These are phyloP conservation scores for Machimus atricapillus DNA, from an alignment of 2,888 invertebrate species.

Conservation along the genomic window DNA sequence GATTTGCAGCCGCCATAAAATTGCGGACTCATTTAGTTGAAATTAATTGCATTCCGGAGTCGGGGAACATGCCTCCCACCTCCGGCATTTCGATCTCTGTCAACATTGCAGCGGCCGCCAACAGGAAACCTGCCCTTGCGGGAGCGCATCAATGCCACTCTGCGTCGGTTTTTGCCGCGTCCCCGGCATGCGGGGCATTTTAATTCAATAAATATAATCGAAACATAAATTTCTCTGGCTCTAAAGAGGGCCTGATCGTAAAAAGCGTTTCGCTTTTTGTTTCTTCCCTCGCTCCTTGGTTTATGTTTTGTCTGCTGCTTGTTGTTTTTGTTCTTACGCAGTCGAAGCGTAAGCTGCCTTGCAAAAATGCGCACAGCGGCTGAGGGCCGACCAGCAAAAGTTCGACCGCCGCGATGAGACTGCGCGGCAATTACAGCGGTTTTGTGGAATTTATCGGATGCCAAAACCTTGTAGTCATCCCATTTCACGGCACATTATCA, in stretches of 20 bases:
- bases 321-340: background rate
- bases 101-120: background rate
- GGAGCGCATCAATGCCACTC: background rate
- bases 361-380: background rate
- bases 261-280: background rate
- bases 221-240: slow-evolving; percentile 22
- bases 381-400: background rate
- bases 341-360: background rate
- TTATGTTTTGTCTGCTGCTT: background rate
- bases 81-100: background rate
- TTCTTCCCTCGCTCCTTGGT: background rate
- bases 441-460: slow-evolving; percentile 4
- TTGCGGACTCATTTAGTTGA: background rate
- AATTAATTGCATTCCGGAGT: background rate
- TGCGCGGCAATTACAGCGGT: background rate
- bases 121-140: background rate
- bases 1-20: background rate
- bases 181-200: slow-evolving; percentile 4
- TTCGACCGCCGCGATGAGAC: background rate
- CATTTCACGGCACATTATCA: slow-evolving; percentile 24
- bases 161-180: background rate
- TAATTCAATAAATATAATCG: slow-evolving; percentile 34
- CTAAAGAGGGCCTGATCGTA: background rate
- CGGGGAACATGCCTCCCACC: slow-evolving; percentile 11
- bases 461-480: slow-evolving; percentile 13